phyloP scores from a whole-genome alignment of 2,797 vertebrate genomes.

The Eremophila alpestris region DNA sequence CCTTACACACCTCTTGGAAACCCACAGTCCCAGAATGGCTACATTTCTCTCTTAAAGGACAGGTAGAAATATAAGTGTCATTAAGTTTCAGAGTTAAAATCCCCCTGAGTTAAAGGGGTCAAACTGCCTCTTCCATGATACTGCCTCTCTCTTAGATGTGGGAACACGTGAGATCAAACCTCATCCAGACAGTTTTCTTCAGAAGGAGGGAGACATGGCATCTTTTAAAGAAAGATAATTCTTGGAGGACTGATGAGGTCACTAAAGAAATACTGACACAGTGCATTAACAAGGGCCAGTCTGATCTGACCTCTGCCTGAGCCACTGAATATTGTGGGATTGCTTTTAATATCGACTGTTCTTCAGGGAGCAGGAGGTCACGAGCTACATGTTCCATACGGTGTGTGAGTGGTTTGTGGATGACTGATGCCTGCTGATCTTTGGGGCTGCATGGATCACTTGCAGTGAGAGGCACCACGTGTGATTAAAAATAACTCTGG shows the following conservation, averaged over 20 bases:
- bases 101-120: not conserved
- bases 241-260: slow-evolving; percentile 40
- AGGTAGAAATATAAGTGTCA: not conserved
- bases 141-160: not conserved
- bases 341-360: slow-evolving; percentile 44
- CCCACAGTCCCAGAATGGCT: not conserved
- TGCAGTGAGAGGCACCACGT: not conserved
- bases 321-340: not conserved
- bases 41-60: not conserved
- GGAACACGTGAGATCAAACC: not conserved
- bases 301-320: slow-evolving; percentile 44
- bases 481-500: slow-evolving; percentile 34
- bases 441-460: slow-evolving; percentile 44
- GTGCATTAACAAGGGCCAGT: slow-evolving; percentile 35
- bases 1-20: not conserved
- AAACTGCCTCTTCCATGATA: not conserved
- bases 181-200: not conserved
- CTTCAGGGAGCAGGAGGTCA: slow-evolving; percentile 54
- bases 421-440: slow-evolving; percentile 51
- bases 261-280: slow-evolving; percentile 48
- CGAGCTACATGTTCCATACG: not conserved
- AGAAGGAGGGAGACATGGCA: not conserved
- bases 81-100: not conserved
- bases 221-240: slow-evolving; percentile 29
- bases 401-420: not conserved